Base-by-base conservation (phyloP, 2,888 invertebrate genomes). In the Schizotus pectinicornis region DNA sequence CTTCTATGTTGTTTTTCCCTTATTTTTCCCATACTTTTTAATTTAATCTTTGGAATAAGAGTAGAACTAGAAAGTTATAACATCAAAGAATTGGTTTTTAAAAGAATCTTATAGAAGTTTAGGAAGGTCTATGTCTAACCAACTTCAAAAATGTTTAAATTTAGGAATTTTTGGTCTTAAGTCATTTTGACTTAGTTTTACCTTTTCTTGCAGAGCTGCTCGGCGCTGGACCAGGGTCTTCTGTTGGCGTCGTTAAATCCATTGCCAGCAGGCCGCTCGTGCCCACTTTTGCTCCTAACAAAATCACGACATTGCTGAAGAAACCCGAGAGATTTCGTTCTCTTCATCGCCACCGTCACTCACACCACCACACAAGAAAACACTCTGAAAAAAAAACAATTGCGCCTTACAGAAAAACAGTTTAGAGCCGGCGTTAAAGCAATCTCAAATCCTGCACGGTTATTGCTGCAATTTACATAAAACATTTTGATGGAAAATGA, bases 161-260 rank as follows among this genome's bases (percentile, higher is more conserved):
- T n/a, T n/a, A n/a, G n/a, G n/a, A n/a, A n/a, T n/a, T n/a, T n/a
- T n/a, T n/a, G n/a, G n/a, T n/a, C n/a, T n/a, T n/a, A n/a, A n/a
- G n/a, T 48, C n/a, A 14, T 50, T 33, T 42, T 8, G 6, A n/a
- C n/a, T n/a, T n/a, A n/a, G n/a, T n/a, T 22, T 53, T 64, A 65
- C 64, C 65, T 64, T 65, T 65, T 62, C 42, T 60, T 65, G 41
- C 54, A 56, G 13, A 64, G 59, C 33, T 64, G 62, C 12, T 65
- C 65, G 1, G 57, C 59, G 37, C 65, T 65, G 7, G 56, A 53
- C 62, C 64, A 64, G 11, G 56, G 58, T 9, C 65, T 37, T 31
- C 47, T 59, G 35, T 31, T 31, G 33, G 55, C 49, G 39, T 9
- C 13, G 47, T n/a, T 33, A 46, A 50, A 49, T 62, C 38, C 39